Evolutionary conservation across 2,113 vertebrate species (phyloP).

Genomic region (Pan troglodytes): DNA sequence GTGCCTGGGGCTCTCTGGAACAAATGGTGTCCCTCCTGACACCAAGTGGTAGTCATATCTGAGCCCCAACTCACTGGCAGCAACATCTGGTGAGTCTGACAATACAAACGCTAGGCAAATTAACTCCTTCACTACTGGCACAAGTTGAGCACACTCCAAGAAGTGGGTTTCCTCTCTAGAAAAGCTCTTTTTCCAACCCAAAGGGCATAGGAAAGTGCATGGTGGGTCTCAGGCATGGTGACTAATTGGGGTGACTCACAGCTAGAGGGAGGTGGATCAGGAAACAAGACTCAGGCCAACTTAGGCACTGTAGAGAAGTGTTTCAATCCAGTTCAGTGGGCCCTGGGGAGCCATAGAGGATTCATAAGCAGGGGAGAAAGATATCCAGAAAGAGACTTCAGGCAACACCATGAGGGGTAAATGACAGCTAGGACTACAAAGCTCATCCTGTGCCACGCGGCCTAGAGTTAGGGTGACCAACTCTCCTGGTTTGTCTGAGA

Average conservation of each 20-base stretch:
- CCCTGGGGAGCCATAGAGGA: not conserved
- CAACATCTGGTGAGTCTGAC: not conserved
- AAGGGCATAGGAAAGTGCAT: not conserved
- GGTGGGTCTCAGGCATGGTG: accelerated
- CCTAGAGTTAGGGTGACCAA: not conserved
- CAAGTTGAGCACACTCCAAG: not conserved
- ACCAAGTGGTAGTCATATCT: not conserved
- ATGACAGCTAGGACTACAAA: not conserved
- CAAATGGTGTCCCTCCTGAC: not conserved
- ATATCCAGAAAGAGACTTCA: not conserved
- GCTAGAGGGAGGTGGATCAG: not conserved
- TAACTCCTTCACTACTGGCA: not conserved
- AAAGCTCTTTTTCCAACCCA: not conserved
- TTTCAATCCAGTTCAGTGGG: not conserved
- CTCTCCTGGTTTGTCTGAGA: not conserved
- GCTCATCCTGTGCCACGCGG: accelerated
- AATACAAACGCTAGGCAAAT: not conserved
- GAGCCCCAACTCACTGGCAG: not conserved
- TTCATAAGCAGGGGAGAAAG: not conserved
- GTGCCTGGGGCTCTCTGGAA: not conserved
- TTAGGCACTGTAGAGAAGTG: not conserved
- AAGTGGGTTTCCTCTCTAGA: not conserved
- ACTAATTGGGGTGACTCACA: not conserved
- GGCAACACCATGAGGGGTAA: not conserved
- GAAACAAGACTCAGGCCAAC: not conserved